Conservation (phyloP, 2,113 vertebrate genomes). For the Hoplias malabaricus region DNA sequence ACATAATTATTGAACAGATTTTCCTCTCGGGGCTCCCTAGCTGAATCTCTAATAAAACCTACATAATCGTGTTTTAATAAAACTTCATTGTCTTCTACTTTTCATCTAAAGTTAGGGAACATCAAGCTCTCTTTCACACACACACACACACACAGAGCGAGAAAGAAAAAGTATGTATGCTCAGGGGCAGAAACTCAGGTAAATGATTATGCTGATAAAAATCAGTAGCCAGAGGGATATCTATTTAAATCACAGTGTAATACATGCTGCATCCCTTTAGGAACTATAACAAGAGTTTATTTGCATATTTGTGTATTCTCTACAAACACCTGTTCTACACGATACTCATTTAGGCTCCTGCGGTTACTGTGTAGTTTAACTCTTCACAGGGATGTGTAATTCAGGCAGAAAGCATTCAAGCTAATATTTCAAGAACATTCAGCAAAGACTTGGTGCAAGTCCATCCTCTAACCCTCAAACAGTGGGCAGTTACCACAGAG, state of each 20-base stretch:
- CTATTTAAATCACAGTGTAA: conserved; percentile 20
- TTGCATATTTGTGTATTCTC: conserved; percentile 25
- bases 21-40: conserved; percentile 7
- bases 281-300: conserved; percentile 12
- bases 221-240: conserved; percentile 41
- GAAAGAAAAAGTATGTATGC: not conserved
- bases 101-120: not conserved
- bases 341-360: not conserved
- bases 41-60: conserved; percentile 17
- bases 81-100: not conserved
- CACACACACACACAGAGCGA: not conserved
- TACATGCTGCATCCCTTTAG: conserved; percentile 24
- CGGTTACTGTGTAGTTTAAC: not conserved
- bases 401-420: not conserved
- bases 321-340: conserved; percentile 18
- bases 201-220: conserved; percentile 40
- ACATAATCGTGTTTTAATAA: conserved; percentile 27
- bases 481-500: not conserved
- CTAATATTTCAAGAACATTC: not conserved
- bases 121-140: not conserved
- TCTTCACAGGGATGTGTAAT: not conserved
- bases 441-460: not conserved
- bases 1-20: conserved; percentile 27
- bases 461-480: not conserved
- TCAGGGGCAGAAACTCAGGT: not conserved